A percentile compares a stretch with the other conserved stretches of the same genome.
Conservation (phyloP, 2,888 invertebrate species). For the Muschampia staudingeri region DNA sequence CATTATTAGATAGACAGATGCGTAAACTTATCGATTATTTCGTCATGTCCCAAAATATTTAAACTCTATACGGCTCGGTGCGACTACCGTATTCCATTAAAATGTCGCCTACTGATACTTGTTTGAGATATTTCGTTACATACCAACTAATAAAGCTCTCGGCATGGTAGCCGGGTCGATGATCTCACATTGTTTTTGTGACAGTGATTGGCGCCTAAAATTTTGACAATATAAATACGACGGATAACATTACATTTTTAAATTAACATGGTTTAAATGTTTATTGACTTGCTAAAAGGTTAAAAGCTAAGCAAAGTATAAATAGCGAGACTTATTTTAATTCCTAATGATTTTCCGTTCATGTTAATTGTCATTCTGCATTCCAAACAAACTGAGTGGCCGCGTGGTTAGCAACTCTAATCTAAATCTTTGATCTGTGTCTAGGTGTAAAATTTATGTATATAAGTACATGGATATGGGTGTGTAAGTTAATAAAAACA, state of each 20-base stretch:
- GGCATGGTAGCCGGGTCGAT: conserved; percentile 51
- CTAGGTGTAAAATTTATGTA: no score
- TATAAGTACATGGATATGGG: no score
- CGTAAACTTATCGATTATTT: conserved; percentile 7
- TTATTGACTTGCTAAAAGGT: conserved; percentile 10
- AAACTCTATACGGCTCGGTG: conserved; percentile 25
- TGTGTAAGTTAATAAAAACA: no score
- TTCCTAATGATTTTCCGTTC: no score
- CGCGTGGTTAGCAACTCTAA: no score
- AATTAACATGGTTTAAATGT: not conserved
- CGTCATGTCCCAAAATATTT: conserved; percentile 37
- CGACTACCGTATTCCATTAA: conserved; percentile 77
- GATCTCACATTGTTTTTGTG: conserved; percentile 41
- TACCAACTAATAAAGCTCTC: conserved; percentile 75
- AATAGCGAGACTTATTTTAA: no score
- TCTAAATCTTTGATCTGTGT: no score
- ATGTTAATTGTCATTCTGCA: no score
- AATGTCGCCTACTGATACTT: conserved; percentile 55
- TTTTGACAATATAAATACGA: conserved; percentile 12
- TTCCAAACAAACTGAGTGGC: no score
- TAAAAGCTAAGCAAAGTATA: not conserved
- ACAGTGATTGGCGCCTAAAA: conserved; percentile 41
- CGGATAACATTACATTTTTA: conserved; percentile 5
- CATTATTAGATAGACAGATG: not conserved
- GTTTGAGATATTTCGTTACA: conserved; percentile 53